Base-by-base conservation (phyloP, 2,113 vertebrate species). In the Todiramphus chloris region DNA sequence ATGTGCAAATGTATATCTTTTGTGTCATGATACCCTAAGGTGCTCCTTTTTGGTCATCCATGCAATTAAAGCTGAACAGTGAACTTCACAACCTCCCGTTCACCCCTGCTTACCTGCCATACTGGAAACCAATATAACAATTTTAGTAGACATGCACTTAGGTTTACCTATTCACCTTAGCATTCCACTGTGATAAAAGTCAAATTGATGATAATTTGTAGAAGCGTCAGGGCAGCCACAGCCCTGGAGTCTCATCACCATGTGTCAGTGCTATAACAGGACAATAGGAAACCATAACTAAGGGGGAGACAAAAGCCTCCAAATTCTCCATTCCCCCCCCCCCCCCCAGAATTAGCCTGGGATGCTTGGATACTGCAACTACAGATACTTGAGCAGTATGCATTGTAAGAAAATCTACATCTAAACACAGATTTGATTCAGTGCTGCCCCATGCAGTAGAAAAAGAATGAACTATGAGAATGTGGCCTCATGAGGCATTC, bases 341-440 rank as follows among this genome's bases (percentile, higher is more conserved):
- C 24, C 6, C 35, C 13, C 35, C 13, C 11, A 6, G 0, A 50
- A 55, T 0, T 0, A 1, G 4, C 21, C 53, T 39, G 28, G 4
- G 50, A 14, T 6, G 39, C 55, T 18, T 30, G 24, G 53, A 73
- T n/a, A 20, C 20, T 33, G 33, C 55, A 77, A 2, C 27, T 56
- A 25, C 28, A 50, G 27, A 20, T n/a, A 44, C 59, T 53, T 21
- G 28, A 58, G 20, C 13, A 35, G 33, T 4, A 31, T 13, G 37
- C 11, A 28, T 2, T 39, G 13, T 4, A 28, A 6, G 8, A 41
- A 62, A 62, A 77, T 17, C 13, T 10, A 17, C 35, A 33, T 19
- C 25, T 46, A 30, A 79, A 68, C 3, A 17, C 0, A 23, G 10
- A 15, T 11, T 8, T 9, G 33, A 20, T 5, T 21, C 21, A 21